Percentiles rank a stretch among this genome's conserved stretches.
Evolutionary conservation across 2,113 vertebrate species (phyloP).

Genomic region (Pelodiscus sinensis): DNA sequence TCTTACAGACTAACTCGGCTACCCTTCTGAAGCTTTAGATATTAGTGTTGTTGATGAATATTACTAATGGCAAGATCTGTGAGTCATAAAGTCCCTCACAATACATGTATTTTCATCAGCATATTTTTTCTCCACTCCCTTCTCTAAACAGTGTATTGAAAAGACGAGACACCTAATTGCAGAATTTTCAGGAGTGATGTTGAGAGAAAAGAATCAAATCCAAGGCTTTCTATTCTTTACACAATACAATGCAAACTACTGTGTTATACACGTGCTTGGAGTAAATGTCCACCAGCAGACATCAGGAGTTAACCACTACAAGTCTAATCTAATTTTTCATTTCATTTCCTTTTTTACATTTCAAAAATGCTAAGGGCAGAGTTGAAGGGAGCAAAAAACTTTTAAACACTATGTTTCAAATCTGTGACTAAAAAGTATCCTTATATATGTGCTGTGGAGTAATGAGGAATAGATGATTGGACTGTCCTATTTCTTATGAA

Average conservation of each 20-base stretch:
- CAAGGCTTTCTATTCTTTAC: conserved; percentile 17
- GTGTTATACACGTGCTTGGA: neutral
- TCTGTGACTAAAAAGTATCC: neutral
- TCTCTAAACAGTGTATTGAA: neutral
- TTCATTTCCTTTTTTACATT: neutral
- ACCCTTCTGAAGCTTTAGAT: neutral
- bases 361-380: neutral
- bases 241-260: neutral
- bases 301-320: neutral
- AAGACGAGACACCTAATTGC: conserved; percentile 14
- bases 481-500: neutral
- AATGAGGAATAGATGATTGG: neutral
- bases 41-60: neutral
- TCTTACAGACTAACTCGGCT: too few relatives aligned
- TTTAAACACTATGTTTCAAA: neutral
- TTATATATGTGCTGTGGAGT: neutral
- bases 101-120: conserved; percentile 7
- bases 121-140: conserved; percentile 1
- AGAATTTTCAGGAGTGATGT: conserved; percentile 28
- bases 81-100: conserved; percentile 15
- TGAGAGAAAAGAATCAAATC: conserved; percentile 16
- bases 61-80: conserved; percentile 1
- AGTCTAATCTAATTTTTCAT: neutral
- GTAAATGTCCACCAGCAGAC: neutral
- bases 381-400: neutral